Evolutionary conservation across 1,140 invertebrate genomes (phyloP).

Genomic region (Leguminivora glycinivorella): DNA sequence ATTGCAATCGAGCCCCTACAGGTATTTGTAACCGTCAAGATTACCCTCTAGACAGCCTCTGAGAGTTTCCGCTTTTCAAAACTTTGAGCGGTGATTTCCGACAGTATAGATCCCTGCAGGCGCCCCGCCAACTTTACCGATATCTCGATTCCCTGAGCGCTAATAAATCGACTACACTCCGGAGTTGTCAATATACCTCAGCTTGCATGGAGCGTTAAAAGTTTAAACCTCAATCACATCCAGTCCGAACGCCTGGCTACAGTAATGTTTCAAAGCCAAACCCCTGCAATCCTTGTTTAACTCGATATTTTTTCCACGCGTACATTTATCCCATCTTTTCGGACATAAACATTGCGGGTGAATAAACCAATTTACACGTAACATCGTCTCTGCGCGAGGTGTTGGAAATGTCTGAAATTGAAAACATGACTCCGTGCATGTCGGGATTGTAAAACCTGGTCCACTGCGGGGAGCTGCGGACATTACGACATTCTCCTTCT

Average conservation of each 20-base stretch:
- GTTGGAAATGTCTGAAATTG: not conserved
- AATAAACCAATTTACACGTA: not conserved
- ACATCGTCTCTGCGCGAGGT: too few species aligned
- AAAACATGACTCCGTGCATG: slow-evolving; percentile 9
- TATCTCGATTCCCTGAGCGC: slow-evolving; percentile 14
- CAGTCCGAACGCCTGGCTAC: too few species aligned
- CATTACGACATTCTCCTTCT: not conserved
- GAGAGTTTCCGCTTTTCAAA: slow-evolving; percentile 2
- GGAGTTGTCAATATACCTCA: slow-evolving; percentile 4
- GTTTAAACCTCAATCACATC: not conserved
- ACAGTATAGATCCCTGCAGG: not conserved
- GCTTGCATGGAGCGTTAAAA: not conserved
- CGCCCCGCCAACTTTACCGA: not conserved
- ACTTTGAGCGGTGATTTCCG: slow-evolving; percentile 3
- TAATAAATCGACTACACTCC: not conserved
- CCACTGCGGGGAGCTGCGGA: too few species aligned
- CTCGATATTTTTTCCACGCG: too few species aligned
- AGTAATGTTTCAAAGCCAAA: too few species aligned
- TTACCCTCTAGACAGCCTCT: not conserved
- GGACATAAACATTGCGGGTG: not conserved
- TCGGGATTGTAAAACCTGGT: not conserved
- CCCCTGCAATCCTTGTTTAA: too few species aligned
- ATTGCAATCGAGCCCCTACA: not conserved
- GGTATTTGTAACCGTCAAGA: not conserved
- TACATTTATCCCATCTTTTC: not conserved